Base-by-base conservation (phyloP, 2,113 vertebrate species). In the Neogobius melanostomus region DNA sequence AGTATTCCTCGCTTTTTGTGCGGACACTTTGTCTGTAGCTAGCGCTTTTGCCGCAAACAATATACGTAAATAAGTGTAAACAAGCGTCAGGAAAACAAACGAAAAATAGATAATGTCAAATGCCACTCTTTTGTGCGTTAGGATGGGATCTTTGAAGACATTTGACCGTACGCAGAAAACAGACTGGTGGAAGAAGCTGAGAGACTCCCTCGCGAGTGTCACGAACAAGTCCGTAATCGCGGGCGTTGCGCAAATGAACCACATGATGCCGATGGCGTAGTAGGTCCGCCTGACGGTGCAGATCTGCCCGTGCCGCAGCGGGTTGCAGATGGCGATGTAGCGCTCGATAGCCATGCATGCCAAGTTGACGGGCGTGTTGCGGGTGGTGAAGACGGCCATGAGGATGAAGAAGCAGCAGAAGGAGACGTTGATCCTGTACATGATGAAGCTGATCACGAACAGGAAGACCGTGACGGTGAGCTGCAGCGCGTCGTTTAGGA, bases 261-360 rank as follows among this genome's bases (percentile, higher is more conserved):
- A 93, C 17, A 91, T 91, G 14, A 87, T 0, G 9, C 82, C 84
- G 0, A 92, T 91, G 11, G 89, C 67, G 0, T 71, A 0, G 68
- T 90, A 81, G 0, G 92, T 91, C 16, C 87, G 72, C 2, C 51
- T 77, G 45, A 87, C 85, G 0, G 90, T 93, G 82, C 90, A 93
- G 74, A 93, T 87, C 21, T 92, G 87, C 0, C 65, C 0, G 69
- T 91, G 83, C 0, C 69, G 82, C 0, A 93, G 51, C 9, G 91
- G 91, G 7, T 86, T 0, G 11, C 91, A 92, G 6, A 93, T 80
- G 6, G 92, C 84, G 6, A 93, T 81, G 68, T 92, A 91, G 68
- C 91, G 87, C 75, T 93, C 92, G 3, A 92, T 69, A 11, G 91
- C 92, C 91, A 93, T 93, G 69, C 85, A 62, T 0, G 92, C 91